Conservation (phyloP, 2,888 invertebrate genomes). For the Deilephila porcellus region DNA sequence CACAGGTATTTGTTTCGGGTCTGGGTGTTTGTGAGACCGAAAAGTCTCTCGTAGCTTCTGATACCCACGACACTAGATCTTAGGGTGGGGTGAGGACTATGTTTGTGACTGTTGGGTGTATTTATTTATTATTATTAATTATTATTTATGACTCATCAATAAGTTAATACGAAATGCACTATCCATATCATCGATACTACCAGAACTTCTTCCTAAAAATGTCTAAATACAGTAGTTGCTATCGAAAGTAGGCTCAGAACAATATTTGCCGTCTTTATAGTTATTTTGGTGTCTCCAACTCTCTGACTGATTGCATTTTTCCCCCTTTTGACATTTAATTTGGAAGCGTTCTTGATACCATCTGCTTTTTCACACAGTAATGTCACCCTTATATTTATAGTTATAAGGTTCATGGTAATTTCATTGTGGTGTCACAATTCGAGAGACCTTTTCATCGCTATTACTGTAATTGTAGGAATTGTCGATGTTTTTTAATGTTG, state of each 20-base stretch:
- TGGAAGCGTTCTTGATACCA: slow-evolving; percentile 24
- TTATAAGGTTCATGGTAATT: slow-evolving; percentile 2
- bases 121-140: too few relatives aligned
- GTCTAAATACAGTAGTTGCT: neutral
- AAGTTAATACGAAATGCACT: neutral
- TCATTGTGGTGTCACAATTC: slow-evolving; percentile 24
- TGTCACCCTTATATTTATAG: slow-evolving; percentile 8
- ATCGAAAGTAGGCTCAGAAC: neutral
- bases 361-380: slow-evolving; percentile 5
- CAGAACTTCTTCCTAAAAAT: slow-evolving; percentile 8
- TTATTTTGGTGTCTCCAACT: slow-evolving; percentile 27
- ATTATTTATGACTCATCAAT: too few relatives aligned
- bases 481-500: slow-evolving; percentile 28
- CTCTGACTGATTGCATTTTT: slow-evolving; percentile 33
- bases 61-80: too few relatives aligned
- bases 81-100: too few relatives aligned
- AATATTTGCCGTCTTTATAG: slow-evolving; percentile 28
- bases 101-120: too few relatives aligned
- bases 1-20: too few relatives aligned
- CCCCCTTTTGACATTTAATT: slow-evolving; percentile 32
- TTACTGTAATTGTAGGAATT: slow-evolving; percentile 33
- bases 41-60: too few relatives aligned
- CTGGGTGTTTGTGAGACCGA: too few relatives aligned
- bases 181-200: neutral
- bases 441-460: slow-evolving; percentile 32